Evolutionary conservation across 2,113 vertebrate species (phyloP).

Genomic region (Scophthalmus maximus): DNA sequence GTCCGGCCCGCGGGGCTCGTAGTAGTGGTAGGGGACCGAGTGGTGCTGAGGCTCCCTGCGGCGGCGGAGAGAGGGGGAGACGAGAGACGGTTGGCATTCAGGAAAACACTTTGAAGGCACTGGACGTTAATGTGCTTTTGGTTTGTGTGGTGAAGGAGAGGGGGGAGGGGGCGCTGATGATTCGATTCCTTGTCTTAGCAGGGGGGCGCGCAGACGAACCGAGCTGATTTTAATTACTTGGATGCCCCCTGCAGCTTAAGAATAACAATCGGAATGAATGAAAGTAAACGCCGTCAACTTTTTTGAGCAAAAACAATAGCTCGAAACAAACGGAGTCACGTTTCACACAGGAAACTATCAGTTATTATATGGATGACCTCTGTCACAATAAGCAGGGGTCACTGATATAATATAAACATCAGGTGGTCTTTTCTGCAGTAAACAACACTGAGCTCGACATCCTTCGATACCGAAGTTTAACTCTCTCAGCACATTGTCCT

Average conservation of each 20-base stretch:
- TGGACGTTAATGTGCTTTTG: constrained; percentile 37
- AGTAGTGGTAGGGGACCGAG: constrained; percentile 97
- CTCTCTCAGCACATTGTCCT: background rate
- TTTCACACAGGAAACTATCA: background rate
- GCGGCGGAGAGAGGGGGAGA: background rate
- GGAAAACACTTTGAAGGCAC: constrained; percentile 16
- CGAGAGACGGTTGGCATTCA: constrained; percentile 38
- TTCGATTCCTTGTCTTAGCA: constrained; percentile 37
- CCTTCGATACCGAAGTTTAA: background rate
- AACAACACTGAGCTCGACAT: background rate
- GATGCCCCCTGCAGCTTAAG: constrained; percentile 32
- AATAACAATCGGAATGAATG: constrained; percentile 7
- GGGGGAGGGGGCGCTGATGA: background rate
- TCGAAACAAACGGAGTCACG: background rate
- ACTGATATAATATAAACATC: background rate
- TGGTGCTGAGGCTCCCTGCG: constrained; percentile 89
- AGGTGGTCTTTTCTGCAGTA: background rate
- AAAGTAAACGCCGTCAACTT: background rate
- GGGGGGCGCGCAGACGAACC: background rate
- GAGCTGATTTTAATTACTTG: constrained; percentile 30
- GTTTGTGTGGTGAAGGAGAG: constrained; percentile 4
- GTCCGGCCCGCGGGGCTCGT: constrained; percentile 91
- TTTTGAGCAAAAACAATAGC: background rate
- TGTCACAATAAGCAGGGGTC: background rate
- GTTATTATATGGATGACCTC: background rate